Base-by-base conservation (phyloP, 2,888 invertebrate species). In the Agrotis puta region DNA sequence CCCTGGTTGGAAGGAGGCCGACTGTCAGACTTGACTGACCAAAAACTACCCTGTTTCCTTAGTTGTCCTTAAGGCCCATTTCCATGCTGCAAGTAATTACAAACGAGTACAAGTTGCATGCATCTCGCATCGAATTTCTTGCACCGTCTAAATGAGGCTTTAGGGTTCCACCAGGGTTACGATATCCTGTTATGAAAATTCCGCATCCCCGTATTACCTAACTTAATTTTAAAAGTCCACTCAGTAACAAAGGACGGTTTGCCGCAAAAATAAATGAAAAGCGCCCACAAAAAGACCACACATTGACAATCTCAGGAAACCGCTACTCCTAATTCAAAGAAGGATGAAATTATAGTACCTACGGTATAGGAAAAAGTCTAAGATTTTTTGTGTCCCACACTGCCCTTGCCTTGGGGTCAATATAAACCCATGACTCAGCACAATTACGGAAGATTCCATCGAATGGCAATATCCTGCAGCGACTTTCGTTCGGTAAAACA, bases 391-490 rank as follows among this genome's bases (percentile, higher is more conserved):
- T 57, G 13, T n/a, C 6, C 3, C 24, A 1, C 14, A 9, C 27
- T 54, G 45, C 13, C 56, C 63, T 63, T 50, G 2, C 4, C 11
- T 14, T 14, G 20, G 16, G 57, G 59, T 69, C 59, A 53, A 9
- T 11, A 14, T 43, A 61, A 67, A 81, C 45, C 61, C 66, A 62
- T 83, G 82, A 77, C 53, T 82, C 83, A 82, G 53, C 20, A 3
- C 51, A 77, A 77, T 73, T 67, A 64, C 59, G 61, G 74, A 67
- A 68, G 62, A 54, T 71, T 80, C 56, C 51, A 43, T 13, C 22
- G 24, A 13, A 45, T 24, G 18, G 2, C 45, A 48, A 39, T 24
- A 18, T 66, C 54, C 53, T 39, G 9, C 39, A 43, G 57, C 16
- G 20, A 67, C 63, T 64, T 78, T 74, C 65, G 11, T 62, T 24